Percentiles rank a stretch among this genome's conserved stretches.
Evolutionary conservation across 2,113 vertebrate genomes (phyloP).

Genomic region (Pseudorhombus dupliciocellatus): DNA sequence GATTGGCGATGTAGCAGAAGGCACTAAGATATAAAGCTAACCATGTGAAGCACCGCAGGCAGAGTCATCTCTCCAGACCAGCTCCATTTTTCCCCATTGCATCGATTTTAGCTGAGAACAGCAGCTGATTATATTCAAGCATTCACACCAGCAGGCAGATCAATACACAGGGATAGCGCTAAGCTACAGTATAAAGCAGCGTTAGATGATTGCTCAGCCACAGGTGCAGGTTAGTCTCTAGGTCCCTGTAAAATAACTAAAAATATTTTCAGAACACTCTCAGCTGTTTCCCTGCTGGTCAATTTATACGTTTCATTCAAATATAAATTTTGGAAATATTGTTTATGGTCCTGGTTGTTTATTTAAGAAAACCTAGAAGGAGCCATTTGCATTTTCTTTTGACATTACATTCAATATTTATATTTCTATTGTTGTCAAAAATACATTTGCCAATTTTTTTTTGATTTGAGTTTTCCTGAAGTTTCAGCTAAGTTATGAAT

Average conservation of each 20-base stretch:
- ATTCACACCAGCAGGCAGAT: neutral
- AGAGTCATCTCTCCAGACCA: neutral
- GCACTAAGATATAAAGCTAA: neutral
- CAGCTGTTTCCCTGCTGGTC: neutral
- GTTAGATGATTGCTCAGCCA: constrained; percentile 13
- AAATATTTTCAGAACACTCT: neutral
- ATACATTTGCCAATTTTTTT: neutral
- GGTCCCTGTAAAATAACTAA: constrained; percentile 16
- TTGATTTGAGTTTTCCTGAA: neutral
- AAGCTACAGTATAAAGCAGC: constrained; percentile 48
- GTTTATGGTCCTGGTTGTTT: neutral
- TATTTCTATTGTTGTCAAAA: constrained; percentile 13
- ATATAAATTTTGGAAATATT: neutral
- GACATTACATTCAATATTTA: neutral
- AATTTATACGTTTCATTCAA: neutral
- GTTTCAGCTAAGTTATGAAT: constrained; percentile 42
- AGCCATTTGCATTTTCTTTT: neutral
- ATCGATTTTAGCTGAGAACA: neutral
- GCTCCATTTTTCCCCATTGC: neutral
- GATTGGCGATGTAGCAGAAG: constrained; percentile 10
- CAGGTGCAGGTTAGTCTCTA: constrained; percentile 15
- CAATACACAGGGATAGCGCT: neutral
- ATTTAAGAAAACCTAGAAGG: constrained; percentile 1
- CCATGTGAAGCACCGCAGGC: neutral
- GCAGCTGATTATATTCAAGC: constrained; percentile 4